These are phyloP conservation scores for Clistopyga incitator DNA, from an alignment of 2,888 invertebrate species.

Conservation along the genomic window DNA sequence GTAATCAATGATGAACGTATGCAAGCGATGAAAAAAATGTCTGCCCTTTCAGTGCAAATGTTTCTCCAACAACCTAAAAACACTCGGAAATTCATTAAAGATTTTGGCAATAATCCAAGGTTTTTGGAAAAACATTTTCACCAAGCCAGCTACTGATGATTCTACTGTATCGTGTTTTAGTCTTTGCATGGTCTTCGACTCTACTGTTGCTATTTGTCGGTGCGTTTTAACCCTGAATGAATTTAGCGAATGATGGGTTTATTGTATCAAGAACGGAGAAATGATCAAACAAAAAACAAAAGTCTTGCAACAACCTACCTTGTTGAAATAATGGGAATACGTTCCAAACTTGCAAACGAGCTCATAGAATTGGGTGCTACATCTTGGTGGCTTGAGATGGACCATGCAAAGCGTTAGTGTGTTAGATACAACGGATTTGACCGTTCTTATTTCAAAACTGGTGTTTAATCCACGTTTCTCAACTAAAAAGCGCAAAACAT, in stretches of 20 bases:
- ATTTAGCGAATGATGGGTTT: constrained; percentile 49
- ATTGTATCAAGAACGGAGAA: constrained; percentile 1
- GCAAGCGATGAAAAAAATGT: constrained; percentile 36
- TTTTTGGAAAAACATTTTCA: not conserved
- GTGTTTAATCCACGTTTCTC: constrained; percentile 26
- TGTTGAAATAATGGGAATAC: constrained; percentile 75
- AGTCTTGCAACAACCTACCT: constrained; percentile 75
- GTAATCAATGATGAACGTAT: constrained; percentile 17
- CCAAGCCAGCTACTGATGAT: not conserved
- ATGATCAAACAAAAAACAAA: constrained; percentile 58
- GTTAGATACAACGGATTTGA: constrained; percentile 72
- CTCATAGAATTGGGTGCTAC: constrained; percentile 81
- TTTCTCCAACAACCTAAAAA: not conserved
- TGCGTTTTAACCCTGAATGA: constrained; percentile 27
- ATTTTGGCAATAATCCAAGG: not conserved
- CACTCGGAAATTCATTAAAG: not conserved
- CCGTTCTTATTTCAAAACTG: constrained; percentile 14
- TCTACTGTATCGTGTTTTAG: constrained; percentile 22
- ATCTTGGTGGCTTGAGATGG: constrained; percentile 79
- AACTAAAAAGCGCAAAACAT: constrained; percentile 20
- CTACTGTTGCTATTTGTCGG: too few species aligned
- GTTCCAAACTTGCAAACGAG: constrained; percentile 81
- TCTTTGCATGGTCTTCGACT: constrained; percentile 55
- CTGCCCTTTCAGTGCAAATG: not conserved
- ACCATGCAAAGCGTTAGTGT: constrained; percentile 82